A percentile compares a stretch with the other conserved stretches of the same genome.
phyloP scores from a whole-genome alignment of 2,113 vertebrate genomes.

The Tachysurus vachellii region DNA sequence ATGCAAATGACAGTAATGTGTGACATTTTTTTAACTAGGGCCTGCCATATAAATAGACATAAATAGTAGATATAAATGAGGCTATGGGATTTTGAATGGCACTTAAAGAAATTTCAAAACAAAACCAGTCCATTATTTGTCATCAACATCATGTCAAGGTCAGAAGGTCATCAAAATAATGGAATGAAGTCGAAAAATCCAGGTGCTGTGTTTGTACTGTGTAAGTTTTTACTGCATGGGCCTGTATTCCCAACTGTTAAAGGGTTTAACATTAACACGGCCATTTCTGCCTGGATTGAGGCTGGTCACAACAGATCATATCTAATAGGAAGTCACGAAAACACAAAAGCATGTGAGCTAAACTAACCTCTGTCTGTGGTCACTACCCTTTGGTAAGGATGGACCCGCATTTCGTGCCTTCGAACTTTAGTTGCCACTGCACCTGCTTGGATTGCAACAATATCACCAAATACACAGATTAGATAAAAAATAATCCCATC shows the following conservation, averaged over 20 bases:
- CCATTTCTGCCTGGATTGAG: background rate
- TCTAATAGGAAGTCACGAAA: constrained; percentile 68
- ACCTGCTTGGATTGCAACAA: constrained; percentile 93
- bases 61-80: constrained; percentile 9
- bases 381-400: constrained; percentile 97
- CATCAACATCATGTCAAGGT: constrained; percentile 58
- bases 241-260: background rate
- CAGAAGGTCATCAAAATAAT: constrained; percentile 65
- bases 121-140: constrained; percentile 58
- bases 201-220: constrained; percentile 19
- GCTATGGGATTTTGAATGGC: background rate
- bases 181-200: constrained; percentile 40
- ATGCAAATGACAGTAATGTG: background rate
- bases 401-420: constrained; percentile 93
- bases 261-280: background rate
- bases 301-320: constrained; percentile 72
- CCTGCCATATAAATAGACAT: constrained; percentile 26
- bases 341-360: constrained; percentile 76
- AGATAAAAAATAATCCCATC: constrained; percentile 73
- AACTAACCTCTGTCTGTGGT: constrained; percentile 96
- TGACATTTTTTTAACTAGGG: constrained; percentile 11
- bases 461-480: constrained; percentile 84
- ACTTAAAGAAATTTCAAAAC: constrained; percentile 10
- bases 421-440: constrained; percentile 94
- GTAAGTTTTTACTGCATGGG: constrained; percentile 6